Evolutionary conservation across 2,113 vertebrate species (phyloP).

Genomic region (Antechinus flavipes): DNA sequence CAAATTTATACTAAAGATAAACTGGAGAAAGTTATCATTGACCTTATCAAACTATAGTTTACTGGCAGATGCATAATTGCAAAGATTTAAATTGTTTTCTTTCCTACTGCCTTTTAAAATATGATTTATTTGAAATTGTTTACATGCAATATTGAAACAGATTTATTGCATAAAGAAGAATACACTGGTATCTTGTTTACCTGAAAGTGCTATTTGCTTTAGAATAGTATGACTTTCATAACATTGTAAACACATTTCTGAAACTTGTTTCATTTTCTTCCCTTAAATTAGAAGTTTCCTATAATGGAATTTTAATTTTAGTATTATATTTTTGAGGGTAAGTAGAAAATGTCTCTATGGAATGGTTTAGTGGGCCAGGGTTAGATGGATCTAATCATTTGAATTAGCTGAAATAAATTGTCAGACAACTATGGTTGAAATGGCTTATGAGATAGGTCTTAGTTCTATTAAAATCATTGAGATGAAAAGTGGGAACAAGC

Average conservation of each 20-base stretch:
- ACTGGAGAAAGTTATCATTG: background rate
- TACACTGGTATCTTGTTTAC: background rate
- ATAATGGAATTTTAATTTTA: background rate
- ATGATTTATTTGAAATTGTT: background rate
- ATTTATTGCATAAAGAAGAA: background rate
- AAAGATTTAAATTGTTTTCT: no score
- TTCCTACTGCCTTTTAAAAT: background rate
- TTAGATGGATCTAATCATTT: background rate
- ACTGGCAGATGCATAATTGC: background rate
- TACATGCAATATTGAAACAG: background rate
- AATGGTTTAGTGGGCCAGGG: background rate
- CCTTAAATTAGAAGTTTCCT: background rate
- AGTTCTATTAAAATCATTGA: background rate
- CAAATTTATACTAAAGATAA: background rate
- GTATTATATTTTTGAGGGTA: background rate
- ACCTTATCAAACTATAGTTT: background rate
- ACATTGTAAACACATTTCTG: no score
- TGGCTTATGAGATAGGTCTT: background rate
- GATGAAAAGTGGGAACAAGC: accelerated
- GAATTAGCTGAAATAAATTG: background rate
- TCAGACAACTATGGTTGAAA: accelerated
- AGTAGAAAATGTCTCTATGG: background rate
- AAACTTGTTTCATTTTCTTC: background rate
- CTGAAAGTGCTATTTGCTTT: accelerated
- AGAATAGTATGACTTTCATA: no score